A percentile compares a stretch with the other conserved stretches of the same genome.
Conservation (phyloP, 1,140 invertebrate genomes). For the Hyphantria cunea region DNA sequence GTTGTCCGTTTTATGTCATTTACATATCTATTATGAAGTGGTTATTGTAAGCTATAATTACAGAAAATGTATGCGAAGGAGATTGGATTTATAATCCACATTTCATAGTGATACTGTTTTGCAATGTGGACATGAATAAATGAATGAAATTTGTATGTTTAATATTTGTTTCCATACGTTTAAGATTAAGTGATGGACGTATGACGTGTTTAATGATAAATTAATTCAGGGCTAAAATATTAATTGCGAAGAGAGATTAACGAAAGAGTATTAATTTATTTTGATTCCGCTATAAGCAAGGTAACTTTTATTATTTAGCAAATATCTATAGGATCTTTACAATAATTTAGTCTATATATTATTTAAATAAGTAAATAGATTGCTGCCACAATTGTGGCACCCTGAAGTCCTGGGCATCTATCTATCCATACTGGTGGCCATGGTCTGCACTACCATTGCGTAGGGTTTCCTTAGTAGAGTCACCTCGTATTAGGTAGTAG, state of each 20-base stretch:
- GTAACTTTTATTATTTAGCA: too few species aligned
- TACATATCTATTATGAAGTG: conserved; percentile 17
- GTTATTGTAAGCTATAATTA: conserved; percentile 12
- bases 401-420: too few species aligned
- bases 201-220: not conserved
- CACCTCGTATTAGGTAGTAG: too few species aligned
- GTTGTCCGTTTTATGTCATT: conserved; percentile 19
- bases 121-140: not conserved
- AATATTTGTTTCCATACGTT: conserved; percentile 1
- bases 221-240: not conserved
- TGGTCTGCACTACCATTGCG: too few species aligned
- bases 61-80: not conserved
- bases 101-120: not conserved
- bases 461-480: too few species aligned
- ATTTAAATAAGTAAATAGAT: too few species aligned
- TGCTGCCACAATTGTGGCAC: too few species aligned
- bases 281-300: not conserved
- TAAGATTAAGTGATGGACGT: not conserved
- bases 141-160: conserved; percentile 10
- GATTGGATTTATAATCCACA: conserved; percentile 1
- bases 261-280: not conserved
- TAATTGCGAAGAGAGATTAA: not conserved
- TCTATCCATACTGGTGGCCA: too few species aligned
- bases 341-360: too few species aligned
- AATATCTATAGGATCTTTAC: too few species aligned